Conservation (phyloP, 23 tunicate genomes). For the Ciona savignyi region DNA sequence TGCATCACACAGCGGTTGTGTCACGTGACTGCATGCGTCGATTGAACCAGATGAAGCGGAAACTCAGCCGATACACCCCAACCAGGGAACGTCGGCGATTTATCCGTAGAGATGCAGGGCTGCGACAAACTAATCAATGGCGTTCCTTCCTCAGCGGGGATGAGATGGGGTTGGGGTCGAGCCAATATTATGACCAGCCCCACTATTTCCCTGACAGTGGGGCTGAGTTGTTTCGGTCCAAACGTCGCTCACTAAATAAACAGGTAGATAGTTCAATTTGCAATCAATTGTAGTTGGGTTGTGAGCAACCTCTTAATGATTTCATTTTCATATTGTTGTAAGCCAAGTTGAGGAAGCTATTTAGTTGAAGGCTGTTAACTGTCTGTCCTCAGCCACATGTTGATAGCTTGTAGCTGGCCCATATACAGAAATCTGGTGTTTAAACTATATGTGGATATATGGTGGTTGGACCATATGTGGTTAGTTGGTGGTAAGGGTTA, state of each 20-base stretch:
- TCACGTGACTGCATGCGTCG: slow-evolving; percentile 1
- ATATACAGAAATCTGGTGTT: too few relatives aligned
- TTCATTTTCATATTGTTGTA: too few relatives aligned
- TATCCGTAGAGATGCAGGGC: not conserved
- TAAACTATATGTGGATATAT: too few relatives aligned
- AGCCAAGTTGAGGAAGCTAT: too few relatives aligned
- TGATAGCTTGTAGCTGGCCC: too few relatives aligned
- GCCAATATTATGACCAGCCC: not conserved
- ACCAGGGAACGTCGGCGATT: not conserved
- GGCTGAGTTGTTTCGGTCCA: not conserved
- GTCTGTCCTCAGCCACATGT: too few relatives aligned
- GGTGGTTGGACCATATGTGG: too few relatives aligned
- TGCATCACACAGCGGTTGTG: not conserved
- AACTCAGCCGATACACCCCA: not conserved
- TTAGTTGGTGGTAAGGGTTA: too few relatives aligned
- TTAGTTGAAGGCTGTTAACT: too few relatives aligned
- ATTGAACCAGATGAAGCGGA: not conserved
- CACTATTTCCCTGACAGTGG: not conserved
- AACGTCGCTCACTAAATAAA: not conserved
- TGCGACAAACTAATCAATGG: not conserved
- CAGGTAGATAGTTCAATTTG: too few relatives aligned
- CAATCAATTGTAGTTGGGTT: too few relatives aligned
- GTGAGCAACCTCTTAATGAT: too few relatives aligned
- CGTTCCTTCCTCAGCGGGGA: not conserved
- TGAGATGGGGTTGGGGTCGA: not conserved